Evolutionary conservation across 1,140 invertebrate species (phyloP).

Genomic region (Zaprionus inermis): DNA sequence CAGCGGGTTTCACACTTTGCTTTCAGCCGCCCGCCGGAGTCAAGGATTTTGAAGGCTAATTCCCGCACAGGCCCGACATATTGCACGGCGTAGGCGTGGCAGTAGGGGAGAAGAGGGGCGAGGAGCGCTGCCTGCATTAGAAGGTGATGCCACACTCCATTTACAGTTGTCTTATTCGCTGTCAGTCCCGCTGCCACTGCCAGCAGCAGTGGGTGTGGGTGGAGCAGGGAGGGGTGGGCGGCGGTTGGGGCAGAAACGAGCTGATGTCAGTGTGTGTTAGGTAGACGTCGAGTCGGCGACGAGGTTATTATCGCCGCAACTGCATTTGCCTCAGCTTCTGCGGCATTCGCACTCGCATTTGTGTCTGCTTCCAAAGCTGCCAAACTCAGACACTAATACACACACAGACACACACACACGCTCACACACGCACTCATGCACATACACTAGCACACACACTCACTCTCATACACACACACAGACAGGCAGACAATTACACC

Average conservation of each 20-base stretch:
- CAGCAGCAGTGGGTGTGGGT: slow-evolving; percentile 32
- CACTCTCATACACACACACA: slow-evolving; percentile 16
- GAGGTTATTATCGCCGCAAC: slow-evolving; percentile 70
- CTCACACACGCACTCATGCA: slow-evolving; percentile 9
- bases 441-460: background rate
- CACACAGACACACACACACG: slow-evolving; percentile 20
- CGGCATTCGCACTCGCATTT: slow-evolving; percentile 38
- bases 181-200: slow-evolving; percentile 56
- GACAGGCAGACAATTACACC: background rate
- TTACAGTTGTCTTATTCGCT: slow-evolving; percentile 70
- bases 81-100: background rate
- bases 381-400: background rate
- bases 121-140: background rate
- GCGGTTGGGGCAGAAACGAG: slow-evolving; percentile 2
- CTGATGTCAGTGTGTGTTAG: background rate
- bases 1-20: background rate
- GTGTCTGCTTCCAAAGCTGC: slow-evolving; percentile 38
- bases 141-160: slow-evolving; percentile 47
- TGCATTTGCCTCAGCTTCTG: slow-evolving; percentile 34
- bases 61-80: background rate
- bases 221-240: background rate
- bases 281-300: slow-evolving; percentile 24
- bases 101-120: background rate
- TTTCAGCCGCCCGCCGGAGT: background rate
- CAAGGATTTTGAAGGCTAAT: slow-evolving; percentile 4